phyloP scores from a whole-genome alignment of 2,888 invertebrate species.

The Notocelia uddmanniana region DNA sequence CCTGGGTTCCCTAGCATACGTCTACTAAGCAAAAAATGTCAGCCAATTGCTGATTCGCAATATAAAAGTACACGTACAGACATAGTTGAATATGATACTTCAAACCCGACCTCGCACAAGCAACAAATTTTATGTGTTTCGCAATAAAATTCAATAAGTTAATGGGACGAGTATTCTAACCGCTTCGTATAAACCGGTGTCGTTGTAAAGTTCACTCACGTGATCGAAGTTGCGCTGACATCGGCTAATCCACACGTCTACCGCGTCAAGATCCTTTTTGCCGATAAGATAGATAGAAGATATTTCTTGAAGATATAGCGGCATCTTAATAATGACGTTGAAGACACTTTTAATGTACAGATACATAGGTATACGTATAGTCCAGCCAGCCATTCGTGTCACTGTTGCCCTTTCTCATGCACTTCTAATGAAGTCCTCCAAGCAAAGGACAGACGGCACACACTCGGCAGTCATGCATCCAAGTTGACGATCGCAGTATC shows the following conservation, averaged over 20 bases:
- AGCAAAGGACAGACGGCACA: no score
- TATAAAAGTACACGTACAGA: constrained; percentile 3
- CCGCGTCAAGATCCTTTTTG: not conserved
- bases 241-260: not conserved
- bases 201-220: constrained; percentile 1
- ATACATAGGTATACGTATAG: no score
- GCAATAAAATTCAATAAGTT: constrained; percentile 32
- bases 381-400: no score
- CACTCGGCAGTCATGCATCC: no score
- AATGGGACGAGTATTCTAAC: constrained; percentile 31
- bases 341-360: no score
- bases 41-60: not conserved
- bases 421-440: no score
- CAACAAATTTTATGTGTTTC: constrained; percentile 22
- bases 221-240: not conserved
- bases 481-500: no score
- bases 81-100: constrained; percentile 11
- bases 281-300: no score
- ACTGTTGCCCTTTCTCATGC: no score
- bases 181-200: constrained; percentile 11
- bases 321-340: no score
- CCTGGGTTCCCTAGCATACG: not conserved
- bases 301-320: no score
- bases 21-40: constrained; percentile 13
- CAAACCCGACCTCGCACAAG: constrained; percentile 26